Percentiles rank a stretch among this genome's conserved stretches.
Conservation (phyloP, 2,797 vertebrate genomes). For the Nasua narica region DNA sequence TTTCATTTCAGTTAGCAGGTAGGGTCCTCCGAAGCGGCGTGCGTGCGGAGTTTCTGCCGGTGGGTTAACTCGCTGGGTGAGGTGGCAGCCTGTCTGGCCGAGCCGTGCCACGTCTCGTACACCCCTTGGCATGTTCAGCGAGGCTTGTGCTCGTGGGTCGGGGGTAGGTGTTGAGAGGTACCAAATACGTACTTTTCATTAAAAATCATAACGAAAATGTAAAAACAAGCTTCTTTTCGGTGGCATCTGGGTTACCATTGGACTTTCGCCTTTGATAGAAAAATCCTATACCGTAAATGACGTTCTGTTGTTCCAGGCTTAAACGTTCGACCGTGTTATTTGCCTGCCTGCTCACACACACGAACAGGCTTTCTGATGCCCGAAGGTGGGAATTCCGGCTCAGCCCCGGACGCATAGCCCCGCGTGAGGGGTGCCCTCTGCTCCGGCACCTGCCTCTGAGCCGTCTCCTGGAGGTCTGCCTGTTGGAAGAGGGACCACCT, state of each 20-base stretch:
- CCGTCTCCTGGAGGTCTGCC: background rate
- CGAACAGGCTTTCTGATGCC: background rate
- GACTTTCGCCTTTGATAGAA: background rate
- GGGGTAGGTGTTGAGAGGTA: background rate
- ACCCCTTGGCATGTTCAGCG: conserved; percentile 32
- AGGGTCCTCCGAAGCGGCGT: background rate
- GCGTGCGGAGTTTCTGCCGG: background rate
- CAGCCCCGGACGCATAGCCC: background rate
- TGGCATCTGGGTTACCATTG: conserved; percentile 45
- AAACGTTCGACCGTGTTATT: background rate
- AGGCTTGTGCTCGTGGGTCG: background rate
- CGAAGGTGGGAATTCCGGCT: background rate
- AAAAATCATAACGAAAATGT: conserved; percentile 25
- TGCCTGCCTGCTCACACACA: background rate
- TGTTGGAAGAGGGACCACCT: background rate
- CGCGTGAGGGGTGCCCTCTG: rapidly evolving
- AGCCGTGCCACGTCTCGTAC: background rate
- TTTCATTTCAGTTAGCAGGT: background rate
- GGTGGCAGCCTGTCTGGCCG: background rate
- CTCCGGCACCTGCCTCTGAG: too few relatives aligned
- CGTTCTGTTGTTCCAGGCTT: background rate
- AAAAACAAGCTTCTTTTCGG: background rate
- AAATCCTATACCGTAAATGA: background rate
- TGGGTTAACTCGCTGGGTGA: background rate
- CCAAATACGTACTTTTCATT: conserved; percentile 60